Conservation (phyloP, 2,888 invertebrate species). For the Drosophila rubida region DNA sequence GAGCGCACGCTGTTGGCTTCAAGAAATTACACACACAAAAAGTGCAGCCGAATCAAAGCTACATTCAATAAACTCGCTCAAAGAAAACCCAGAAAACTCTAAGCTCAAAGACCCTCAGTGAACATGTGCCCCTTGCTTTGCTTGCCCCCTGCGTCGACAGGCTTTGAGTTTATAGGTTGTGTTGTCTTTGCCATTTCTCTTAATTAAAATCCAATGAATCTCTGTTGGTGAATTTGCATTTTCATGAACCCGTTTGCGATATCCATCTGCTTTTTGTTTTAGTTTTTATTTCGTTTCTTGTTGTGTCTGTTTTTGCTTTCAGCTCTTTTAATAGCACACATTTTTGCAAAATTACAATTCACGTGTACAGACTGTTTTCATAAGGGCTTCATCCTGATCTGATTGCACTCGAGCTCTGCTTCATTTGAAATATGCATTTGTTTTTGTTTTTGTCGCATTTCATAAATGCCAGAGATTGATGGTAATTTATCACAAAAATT, state of each 20-base stretch:
- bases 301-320: constrained; percentile 13
- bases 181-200: constrained; percentile 42
- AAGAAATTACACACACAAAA: constrained; percentile 43
- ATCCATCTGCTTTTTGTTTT: not conserved
- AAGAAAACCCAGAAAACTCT: constrained; percentile 30
- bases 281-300: constrained; percentile 10
- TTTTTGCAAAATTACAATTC: constrained; percentile 26
- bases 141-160: no score
- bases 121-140: constrained; percentile 9
- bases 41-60: constrained; percentile 29
- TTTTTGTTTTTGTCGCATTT: not conserved
- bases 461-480: not conserved
- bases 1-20: constrained; percentile 50
- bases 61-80: constrained; percentile 38
- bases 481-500: constrained; percentile 5
- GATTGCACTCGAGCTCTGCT: not conserved
- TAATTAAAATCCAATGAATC: constrained; percentile 76
- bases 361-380: constrained; percentile 22
- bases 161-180: not conserved
- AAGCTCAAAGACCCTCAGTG: constrained; percentile 21
- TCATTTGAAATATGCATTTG: not conserved
- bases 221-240: constrained; percentile 55
- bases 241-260: constrained; percentile 17
- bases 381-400: constrained; percentile 17
- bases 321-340: constrained; percentile 54